A percentile compares a stretch with the other conserved stretches of the same genome.
phyloP scores from a whole-genome alignment of 2,888 invertebrate species.

The Alcis repandata region DNA sequence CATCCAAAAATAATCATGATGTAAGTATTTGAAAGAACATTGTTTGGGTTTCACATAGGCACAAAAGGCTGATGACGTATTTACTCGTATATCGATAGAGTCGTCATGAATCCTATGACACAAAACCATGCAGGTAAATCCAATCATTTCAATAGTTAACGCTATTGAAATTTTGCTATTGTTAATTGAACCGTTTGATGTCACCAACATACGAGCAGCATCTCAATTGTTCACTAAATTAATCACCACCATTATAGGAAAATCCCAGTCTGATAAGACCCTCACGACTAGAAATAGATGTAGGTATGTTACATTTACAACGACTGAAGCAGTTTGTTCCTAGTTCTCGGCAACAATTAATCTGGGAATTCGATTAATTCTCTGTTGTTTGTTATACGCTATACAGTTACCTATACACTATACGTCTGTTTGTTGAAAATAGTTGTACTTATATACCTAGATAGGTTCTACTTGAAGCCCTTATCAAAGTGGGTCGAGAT shows the following conservation, averaged over 20 bases:
- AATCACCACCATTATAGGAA: constrained; percentile 9
- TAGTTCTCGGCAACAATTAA: constrained; percentile 44
- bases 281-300: constrained; percentile 12
- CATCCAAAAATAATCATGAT: no score
- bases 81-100: no score
- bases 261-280: constrained; percentile 15
- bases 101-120: no score
- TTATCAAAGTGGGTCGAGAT: constrained; percentile 80
- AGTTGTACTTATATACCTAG: constrained; percentile 35
- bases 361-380: constrained; percentile 60
- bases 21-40: no score
- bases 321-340: constrained; percentile 17
- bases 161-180: no score
- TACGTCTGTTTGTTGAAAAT: constrained; percentile 64
- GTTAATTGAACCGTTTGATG: neutral
- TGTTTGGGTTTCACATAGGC: no score
- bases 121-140: no score
- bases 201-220: neutral
- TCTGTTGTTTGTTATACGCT: constrained; percentile 53
- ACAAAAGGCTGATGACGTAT: no score
- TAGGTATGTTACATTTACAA: constrained; percentile 42
- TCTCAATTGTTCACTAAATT: constrained; percentile 6
- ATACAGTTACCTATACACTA: no score
- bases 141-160: no score
- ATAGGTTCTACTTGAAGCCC: constrained; percentile 40